phyloP scores from a whole-genome alignment of 2,797 vertebrate genomes.

The Pangasius sanitwongsei region DNA sequence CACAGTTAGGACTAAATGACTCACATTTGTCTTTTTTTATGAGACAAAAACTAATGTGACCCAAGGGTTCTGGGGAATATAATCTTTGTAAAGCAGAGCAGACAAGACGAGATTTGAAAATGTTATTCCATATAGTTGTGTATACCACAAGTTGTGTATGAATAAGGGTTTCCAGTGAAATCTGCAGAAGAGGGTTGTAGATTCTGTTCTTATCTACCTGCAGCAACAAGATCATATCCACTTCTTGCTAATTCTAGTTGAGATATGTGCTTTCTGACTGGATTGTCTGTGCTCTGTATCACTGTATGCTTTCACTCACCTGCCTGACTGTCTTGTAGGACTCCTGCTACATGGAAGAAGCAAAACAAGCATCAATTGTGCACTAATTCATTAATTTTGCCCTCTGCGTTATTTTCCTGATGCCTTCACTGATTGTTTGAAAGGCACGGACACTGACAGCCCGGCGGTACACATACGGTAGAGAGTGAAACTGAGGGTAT shows the following conservation, averaged over 20 bases:
- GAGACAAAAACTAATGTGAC: neutral
- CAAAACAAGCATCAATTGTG: conserved; percentile 6
- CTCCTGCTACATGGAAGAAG: neutral
- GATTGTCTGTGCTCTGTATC: conserved; percentile 9
- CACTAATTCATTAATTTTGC: neutral
- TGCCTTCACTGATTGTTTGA: conserved; percentile 29
- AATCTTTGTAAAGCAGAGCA: neutral
- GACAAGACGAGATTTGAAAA: neutral
- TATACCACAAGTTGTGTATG: neutral
- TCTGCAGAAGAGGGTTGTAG: neutral
- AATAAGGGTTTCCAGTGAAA: conserved; percentile 14
- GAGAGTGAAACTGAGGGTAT: conserved; percentile 43
- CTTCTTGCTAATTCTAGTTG: neutral
- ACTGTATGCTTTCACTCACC: conserved; percentile 23
- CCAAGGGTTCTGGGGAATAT: neutral
- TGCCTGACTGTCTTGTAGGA: conserved; percentile 13
- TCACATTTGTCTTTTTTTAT: conserved; percentile 1
- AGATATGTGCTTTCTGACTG: conserved; percentile 26
- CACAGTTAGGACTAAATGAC: conserved; percentile 17
- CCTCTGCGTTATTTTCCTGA: conserved; percentile 19
- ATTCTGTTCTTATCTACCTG: neutral
- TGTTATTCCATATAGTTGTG: neutral
- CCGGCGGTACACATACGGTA: conserved; percentile 15
- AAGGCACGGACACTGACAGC: conserved; percentile 15
- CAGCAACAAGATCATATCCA: neutral